Base-by-base conservation (phyloP, 2,113 vertebrate genomes). In the Lophius piscatorius region DNA sequence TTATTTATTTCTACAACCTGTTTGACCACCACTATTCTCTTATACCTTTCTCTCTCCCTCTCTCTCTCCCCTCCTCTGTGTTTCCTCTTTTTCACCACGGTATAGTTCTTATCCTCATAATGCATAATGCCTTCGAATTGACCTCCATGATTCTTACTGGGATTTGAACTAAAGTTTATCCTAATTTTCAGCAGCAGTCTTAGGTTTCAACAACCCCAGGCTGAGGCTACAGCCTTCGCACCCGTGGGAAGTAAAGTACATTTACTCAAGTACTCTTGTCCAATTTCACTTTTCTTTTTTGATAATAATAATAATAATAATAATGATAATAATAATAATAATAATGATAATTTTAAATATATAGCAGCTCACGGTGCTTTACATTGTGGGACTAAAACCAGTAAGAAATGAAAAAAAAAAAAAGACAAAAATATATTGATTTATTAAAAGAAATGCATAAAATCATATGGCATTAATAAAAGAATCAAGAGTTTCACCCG, bases 51-150 rank as follows among this genome's bases (percentile, higher is more conserved):
- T n/a, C n/a, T n/a, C n/a, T n/a, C n/a, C 21, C 11, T 35, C 34
- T 49, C 56, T 42, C 17, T 10, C 3, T 8, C 1, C 29, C 9
- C 12, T 36, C 38, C 33, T 11, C 17, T 38, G 5, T 18, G 9
- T 64, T 64, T 44, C 46, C 42, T 21, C 39, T 9, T 13, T 45
- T 51, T 50, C 26, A 26, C 22, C 31, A 35, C 46, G 54, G 67
- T 47, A 14, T 68, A 51, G 40, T 74, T 74, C 54, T 31, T 46
- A 54, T 54, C 56, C 56, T 72, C 44, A 73, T 73, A 60, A 69
- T 34, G 20, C 44, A 34, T 50, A 46, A 22, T 64, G n/a, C 49
- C 21, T 54, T 24, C 40, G 49, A 63, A 48, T 61, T 63, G 66
- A 72, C 57, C 61, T 76, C 35, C 21, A 48, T 33, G 18, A 54